phyloP scores from a whole-genome alignment of 2,113 vertebrate species.

The Halcyon malimbica region DNA sequence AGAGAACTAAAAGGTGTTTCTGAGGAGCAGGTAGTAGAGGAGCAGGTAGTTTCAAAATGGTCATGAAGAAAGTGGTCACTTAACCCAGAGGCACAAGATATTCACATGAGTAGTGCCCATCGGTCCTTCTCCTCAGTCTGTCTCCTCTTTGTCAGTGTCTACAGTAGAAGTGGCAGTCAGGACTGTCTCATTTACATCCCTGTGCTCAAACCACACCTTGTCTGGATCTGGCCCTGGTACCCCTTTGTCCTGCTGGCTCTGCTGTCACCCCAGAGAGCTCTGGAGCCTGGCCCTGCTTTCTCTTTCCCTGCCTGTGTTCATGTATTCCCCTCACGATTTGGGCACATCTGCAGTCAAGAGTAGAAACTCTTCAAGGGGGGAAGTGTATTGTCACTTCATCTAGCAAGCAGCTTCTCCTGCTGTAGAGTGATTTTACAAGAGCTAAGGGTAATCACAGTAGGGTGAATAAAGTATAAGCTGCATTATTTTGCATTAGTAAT shows the following conservation, averaged over 20 bases:
- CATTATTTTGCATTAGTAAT: background rate
- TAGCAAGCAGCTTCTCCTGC: background rate
- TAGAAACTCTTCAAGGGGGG: background rate
- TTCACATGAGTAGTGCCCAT: background rate
- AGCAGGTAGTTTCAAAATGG: background rate
- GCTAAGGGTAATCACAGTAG: background rate
- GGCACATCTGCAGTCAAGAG: background rate
- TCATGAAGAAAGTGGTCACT: background rate
- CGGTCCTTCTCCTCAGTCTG: background rate
- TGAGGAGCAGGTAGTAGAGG: background rate
- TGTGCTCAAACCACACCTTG: too few species aligned
- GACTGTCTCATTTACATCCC: too few species aligned
- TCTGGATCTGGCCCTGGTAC: background rate
- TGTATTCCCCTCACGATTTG: background rate
- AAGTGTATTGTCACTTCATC: background rate
- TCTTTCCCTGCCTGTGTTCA: background rate
- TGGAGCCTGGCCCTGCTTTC: accelerated
- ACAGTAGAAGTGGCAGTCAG: background rate
- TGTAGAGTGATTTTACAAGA: background rate
- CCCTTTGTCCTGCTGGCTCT: background rate
- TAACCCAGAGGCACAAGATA: background rate
- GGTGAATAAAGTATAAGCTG: background rate
- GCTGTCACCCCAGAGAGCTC: accelerated
- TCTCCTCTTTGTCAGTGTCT: background rate
- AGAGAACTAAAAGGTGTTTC: background rate